Evolutionary conservation across 2,888 invertebrate species (phyloP).

Genomic region (Heliconius erato): DNA sequence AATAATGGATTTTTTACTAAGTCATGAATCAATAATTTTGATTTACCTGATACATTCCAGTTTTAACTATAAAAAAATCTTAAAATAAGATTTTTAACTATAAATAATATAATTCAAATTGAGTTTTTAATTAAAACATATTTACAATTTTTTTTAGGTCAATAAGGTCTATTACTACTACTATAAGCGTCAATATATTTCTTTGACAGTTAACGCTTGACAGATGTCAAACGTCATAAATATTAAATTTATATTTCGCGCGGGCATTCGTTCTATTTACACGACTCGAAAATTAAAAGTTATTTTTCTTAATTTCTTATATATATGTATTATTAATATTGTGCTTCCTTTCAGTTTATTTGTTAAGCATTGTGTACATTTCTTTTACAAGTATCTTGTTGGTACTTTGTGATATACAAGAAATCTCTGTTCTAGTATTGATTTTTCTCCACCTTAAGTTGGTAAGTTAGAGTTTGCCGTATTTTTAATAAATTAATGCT

Average conservation of each 20-base stretch:
- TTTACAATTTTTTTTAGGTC: too few species aligned
- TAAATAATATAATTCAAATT: too few species aligned
- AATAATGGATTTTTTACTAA: not conserved
- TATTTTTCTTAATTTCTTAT: not conserved
- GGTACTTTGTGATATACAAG: slow-evolving; percentile 5
- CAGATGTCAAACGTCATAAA: not conserved
- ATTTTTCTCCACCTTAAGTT: slow-evolving; percentile 15
- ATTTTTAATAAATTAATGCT: not conserved
- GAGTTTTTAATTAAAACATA: too few species aligned
- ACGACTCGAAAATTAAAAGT: not conserved
- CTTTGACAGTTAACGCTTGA: not conserved
- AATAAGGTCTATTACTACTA: too few species aligned
- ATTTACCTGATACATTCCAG: not conserved
- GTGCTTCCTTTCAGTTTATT: not conserved
- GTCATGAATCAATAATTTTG: not conserved
- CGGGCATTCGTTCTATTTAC: slow-evolving; percentile 7
- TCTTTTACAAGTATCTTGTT: not conserved
- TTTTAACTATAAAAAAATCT: not conserved
- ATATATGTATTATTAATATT: not conserved
- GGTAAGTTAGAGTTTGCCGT: slow-evolving; percentile 10
- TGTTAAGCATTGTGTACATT: not conserved
- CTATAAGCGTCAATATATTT: too few species aligned
- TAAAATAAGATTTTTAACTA: too few species aligned
- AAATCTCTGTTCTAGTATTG: slow-evolving; percentile 18
- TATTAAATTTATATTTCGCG: slow-evolving; percentile 5